A percentile compares a stretch with the other conserved stretches of the same genome.
phyloP scores from a whole-genome alignment of 2,888 invertebrate species.

The Sesia bembeciformis region DNA sequence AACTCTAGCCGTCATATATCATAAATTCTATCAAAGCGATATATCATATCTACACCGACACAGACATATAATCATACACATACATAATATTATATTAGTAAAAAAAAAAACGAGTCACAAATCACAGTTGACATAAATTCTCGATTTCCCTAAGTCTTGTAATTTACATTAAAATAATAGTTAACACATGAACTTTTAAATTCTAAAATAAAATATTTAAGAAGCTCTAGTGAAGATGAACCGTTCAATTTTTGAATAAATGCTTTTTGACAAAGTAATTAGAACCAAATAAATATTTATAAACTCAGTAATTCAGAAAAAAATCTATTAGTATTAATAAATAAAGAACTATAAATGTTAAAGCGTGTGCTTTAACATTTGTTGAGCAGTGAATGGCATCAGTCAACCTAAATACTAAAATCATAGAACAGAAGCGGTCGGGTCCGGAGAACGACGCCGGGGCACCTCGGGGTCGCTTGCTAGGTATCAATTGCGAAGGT shows the following conservation, averaged over 20 bases:
- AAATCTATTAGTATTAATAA: not conserved
- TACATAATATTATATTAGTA: constrained; percentile 41
- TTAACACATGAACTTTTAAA: constrained; percentile 48
- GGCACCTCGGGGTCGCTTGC: too few species aligned
- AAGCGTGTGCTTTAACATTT: not conserved
- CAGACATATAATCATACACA: constrained; percentile 59
- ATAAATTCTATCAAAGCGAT: constrained; percentile 66
- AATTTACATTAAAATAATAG: constrained; percentile 46
- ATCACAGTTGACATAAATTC: constrained; percentile 74
- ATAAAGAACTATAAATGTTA: not conserved
- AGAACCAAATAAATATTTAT: not conserved
- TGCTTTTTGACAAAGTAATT: constrained; percentile 36
- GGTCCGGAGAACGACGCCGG: too few species aligned
- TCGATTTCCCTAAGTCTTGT: constrained; percentile 72
- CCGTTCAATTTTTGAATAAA: constrained; percentile 25
- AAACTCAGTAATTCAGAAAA: not conserved
- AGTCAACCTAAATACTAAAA: constrained; percentile 2
- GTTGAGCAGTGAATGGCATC: constrained; percentile 11
- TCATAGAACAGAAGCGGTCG: not conserved
- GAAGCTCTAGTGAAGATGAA: constrained; percentile 36
- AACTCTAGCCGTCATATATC: constrained; percentile 69
- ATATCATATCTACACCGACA: constrained; percentile 56
- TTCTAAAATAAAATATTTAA: constrained; percentile 35
- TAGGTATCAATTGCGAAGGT: too few species aligned
- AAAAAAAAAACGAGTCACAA: constrained; percentile 73